Base-by-base conservation (phyloP, 2,113 vertebrate species). In the Poeciliopsis occidentalis region DNA sequence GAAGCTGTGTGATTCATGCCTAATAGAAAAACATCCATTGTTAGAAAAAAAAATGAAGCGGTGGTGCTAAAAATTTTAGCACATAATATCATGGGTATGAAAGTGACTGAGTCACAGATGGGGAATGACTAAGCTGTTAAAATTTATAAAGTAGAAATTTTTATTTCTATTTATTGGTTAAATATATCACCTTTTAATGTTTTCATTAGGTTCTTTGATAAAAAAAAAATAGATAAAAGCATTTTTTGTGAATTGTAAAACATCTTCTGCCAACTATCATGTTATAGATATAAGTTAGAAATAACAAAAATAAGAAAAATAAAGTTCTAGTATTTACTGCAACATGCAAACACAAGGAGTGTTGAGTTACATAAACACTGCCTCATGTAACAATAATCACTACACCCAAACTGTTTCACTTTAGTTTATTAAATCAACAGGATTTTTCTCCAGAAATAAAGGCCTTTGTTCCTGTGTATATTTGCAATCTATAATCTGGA, bases 1-100 rank as follows among this genome's bases (percentile, higher is more conserved):
- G 8, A 57, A 60, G 37, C 37, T 27, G 12, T 37, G 61, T 79
- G 71, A 85, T 24, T 85, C 74, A 73, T 75, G 47, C 3, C 12
- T 11, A 0, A n/a, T 12, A 34, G 57, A 13, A 15, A 32, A 57
- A 31, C 30, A 32, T 2, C 61, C 12, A 12, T 30, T 8, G 27
- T 31, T 31, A 54, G 5, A 68, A 6, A 27, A 6, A 27, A 34
- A 60, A n/a, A n/a, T 60, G 1, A 51, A 62, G 29, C 26, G 29
- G 72, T 47, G 12, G 39, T 66, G 47, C 7, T 54, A 34, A 64
- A 64, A 8, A 17, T 32, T 64, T 64, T 27, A 62, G 60, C 12
- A 64, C 30, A 41, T 41, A 41, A 32, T 15, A 8, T 63, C 47
- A 51, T 51, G 47, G 47, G 19, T 51, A 24, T 51, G 39, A 51